These are phyloP conservation scores for Entomyzon cyanotis DNA, from an alignment of 2,113 vertebrate genomes.

Conservation along the genomic window DNA sequence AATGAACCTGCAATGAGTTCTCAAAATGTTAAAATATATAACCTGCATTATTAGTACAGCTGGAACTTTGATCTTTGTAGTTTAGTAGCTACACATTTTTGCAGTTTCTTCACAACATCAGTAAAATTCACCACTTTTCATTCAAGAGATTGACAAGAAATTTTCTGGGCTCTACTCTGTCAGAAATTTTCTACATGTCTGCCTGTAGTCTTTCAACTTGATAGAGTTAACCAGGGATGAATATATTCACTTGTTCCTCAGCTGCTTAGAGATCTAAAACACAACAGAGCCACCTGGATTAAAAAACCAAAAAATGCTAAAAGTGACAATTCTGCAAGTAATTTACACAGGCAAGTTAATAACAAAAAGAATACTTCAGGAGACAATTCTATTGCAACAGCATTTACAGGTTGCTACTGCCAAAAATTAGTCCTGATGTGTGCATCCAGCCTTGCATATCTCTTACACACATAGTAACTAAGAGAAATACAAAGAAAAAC, in stretches of 20 bases:
- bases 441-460: not conserved
- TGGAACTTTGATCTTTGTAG: not conserved
- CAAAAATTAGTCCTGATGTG: not conserved
- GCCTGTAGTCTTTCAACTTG: not conserved
- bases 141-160: not conserved
- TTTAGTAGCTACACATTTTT: not conserved
- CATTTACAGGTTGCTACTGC: not conserved
- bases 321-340: not conserved
- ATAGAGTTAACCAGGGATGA: not conserved
- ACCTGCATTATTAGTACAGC: not conserved
- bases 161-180: not conserved
- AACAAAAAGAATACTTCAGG: not conserved
- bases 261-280: not conserved
- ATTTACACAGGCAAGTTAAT: not conserved
- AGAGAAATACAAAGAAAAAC: not conserved
- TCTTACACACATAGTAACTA: not conserved
- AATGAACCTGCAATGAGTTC: not conserved
- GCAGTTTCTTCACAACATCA: not conserved
- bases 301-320: not conserved
- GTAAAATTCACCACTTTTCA: not conserved
- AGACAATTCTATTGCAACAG: not conserved
- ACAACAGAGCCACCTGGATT: not conserved
- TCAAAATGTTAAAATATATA: not conserved
- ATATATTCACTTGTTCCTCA: not conserved
- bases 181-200: not conserved